Evolutionary conservation across 2,888 invertebrate species (phyloP), one percentile per base, ranked within the genome.

Genomic region (Tachina grossa): DNA sequence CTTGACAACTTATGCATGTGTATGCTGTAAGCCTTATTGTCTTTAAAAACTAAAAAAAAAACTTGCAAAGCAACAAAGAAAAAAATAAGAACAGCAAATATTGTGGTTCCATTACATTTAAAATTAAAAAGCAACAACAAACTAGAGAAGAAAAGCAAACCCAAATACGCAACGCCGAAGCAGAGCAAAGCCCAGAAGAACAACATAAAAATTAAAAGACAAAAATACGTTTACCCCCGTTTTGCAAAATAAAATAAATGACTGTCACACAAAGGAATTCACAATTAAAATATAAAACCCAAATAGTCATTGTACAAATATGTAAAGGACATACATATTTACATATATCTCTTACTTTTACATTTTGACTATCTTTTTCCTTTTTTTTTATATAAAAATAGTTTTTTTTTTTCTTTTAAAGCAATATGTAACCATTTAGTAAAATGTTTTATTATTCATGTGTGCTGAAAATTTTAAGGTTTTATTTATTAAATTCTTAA

Each of bases 241-340:
- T 90, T 88, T 89, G 88, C 88, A 88, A 90, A 89, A 91, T 89
- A 90, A 90, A 91, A 91, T 89, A 89, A 91, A 90, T 89, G 90
- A 91, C 87, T 88, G 83, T 69, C 80, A 88, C 88, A 89, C 87
- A 87, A 91, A 90, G 88, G 89, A 90, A 83, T 77, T 77, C 47
- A 65, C 83, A 77, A 83, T 85, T 85, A 79, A 85, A 85, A 81
- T 77, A 75, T 75, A 75, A 78, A 79, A 83, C 75, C 57, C 9
- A 82, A 75, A 68, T 71, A 19, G 59, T 65, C 47, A 63, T 55
- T 75, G 55, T 45, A 22, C 31, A 31, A 6, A 31, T 53, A 61
- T 57, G 55, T 63, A 55, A 41, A 43, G 31, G 51, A 22, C 19
- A 51, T 65, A 66, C 41, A 53, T n/a, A 47, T 55, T 16, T 59